phyloP scores from a whole-genome alignment of 2,888 invertebrate species.

The Drosophila recens region DNA sequence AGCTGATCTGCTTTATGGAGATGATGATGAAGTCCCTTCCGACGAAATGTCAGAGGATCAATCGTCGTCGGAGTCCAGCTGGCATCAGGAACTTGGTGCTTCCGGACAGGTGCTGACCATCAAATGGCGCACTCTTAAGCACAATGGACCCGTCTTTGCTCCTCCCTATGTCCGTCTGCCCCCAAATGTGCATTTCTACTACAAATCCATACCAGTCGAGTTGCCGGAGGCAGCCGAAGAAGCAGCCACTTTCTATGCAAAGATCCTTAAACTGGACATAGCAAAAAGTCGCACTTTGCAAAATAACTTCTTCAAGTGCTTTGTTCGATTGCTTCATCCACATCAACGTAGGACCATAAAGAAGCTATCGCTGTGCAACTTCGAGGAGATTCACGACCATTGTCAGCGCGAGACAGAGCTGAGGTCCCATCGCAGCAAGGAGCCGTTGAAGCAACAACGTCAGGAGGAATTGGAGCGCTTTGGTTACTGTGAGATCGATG shows the following conservation, averaged over 20 bases:
- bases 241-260: not conserved
- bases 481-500: slow-evolving; percentile 9
- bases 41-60: not conserved
- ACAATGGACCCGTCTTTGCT: not conserved
- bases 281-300: not conserved
- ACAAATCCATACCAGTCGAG: not conserved
- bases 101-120: not conserved
- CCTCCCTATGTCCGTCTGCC: not conserved
- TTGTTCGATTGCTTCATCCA: not conserved
- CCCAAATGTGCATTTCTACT: not conserved
- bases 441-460: not conserved
- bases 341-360: not conserved
- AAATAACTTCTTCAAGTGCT: not conserved
- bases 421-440: not conserved
- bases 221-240: not conserved
- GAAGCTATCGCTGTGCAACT: not conserved
- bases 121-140: slow-evolving; percentile 1
- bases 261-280: not conserved
- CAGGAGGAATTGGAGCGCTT: not conserved
- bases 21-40: not conserved
- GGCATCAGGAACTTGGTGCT: not conserved
- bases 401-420: not conserved
- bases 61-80: not conserved
- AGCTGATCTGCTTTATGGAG: not conserved
- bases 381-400: not conserved